Base-by-base conservation (phyloP, 2,797 vertebrate species). In the Gymnoscopelus braueri region DNA sequence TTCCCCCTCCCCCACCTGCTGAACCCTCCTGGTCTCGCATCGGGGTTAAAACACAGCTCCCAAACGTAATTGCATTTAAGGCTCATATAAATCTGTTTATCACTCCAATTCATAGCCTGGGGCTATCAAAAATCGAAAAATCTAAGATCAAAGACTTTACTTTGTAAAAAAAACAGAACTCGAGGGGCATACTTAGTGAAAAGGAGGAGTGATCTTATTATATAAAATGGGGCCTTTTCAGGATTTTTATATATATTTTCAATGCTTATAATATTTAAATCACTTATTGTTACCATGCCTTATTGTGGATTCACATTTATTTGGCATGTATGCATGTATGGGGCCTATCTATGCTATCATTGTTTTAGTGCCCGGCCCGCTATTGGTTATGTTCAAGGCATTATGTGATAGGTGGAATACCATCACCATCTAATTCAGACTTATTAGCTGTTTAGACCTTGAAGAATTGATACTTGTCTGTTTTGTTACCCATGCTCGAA, bases 71-170 rank as follows among this genome's bases (percentile, higher is more conserved):
- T 86, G 87, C 79, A 79, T 88, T 88, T 89, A 91, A 83, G 71
- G 78, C 84, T 82, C 59, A 70, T 81, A 88, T 83, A 79, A 89
- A 90, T 89, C 80, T 80, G 78, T 90, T 89, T 87, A 90, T 84
- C 84, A 77, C 71, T 85, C 49, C 69, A 80, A 89, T 78, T 81
- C 86, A 81, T 73, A 82, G 88, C 87, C 80, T 66, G 67, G 71
- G 84, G 85, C 81, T 54, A 78, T 79, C 62, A 81, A 72, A 80
- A 81, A 64, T 69, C 82, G 75, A 67, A 44, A 29, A 32, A 50
- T 69, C 82, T 76, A 67, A 82, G 80, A 84, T 91, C 86, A 94
- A 88, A 91, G 87, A 63, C 0, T 23, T 35, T 48, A 39, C 75
- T 48, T 57, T 24, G 55, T 39, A 23, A 65, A 85, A 57, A 23